Conservation (phyloP, 2,888 invertebrate species). For the Galeruca laticollis region DNA sequence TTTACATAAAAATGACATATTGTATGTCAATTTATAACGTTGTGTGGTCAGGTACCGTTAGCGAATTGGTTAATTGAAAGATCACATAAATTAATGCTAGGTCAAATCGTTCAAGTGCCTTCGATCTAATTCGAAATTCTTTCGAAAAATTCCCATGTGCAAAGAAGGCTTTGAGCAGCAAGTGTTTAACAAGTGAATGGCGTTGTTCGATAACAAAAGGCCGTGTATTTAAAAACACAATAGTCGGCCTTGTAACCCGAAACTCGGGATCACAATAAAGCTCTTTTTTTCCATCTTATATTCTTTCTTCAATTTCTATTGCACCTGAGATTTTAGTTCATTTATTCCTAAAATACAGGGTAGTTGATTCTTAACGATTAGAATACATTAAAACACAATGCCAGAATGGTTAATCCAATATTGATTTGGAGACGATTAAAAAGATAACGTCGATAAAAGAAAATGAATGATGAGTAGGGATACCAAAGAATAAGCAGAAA, state of each 20-base stretch:
- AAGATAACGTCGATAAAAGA: too few relatives aligned
- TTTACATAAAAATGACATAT: conserved; percentile 28
- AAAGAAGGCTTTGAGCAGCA: conserved; percentile 54
- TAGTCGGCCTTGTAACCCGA: conserved; percentile 62
- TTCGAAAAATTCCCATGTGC: conserved; percentile 52
- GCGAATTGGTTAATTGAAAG: conserved; percentile 12
- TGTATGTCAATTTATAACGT: conserved; percentile 34
- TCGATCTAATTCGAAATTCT: conserved; percentile 49
- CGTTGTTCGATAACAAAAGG: conserved; percentile 61
- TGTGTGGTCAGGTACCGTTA: conserved; percentile 43
- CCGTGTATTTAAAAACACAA: conserved; percentile 57
- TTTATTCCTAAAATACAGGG: conserved; percentile 14
- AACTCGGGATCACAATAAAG: conserved; percentile 51
- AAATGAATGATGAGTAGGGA: too few relatives aligned
- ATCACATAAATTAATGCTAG: not conserved
- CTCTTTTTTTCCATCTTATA: conserved; percentile 44
- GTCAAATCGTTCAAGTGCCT: not conserved
- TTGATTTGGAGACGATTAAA: too few relatives aligned
- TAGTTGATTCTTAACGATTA: not conserved
- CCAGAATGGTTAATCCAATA: not conserved
- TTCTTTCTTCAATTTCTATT: conserved; percentile 32
- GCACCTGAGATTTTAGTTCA: conserved; percentile 40
- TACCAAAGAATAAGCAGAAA: too few relatives aligned
- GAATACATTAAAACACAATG: not conserved
- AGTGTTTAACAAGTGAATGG: conserved; percentile 62